Base-by-base conservation (phyloP, 2,888 invertebrate species). In the Diarsia dahlii region DNA sequence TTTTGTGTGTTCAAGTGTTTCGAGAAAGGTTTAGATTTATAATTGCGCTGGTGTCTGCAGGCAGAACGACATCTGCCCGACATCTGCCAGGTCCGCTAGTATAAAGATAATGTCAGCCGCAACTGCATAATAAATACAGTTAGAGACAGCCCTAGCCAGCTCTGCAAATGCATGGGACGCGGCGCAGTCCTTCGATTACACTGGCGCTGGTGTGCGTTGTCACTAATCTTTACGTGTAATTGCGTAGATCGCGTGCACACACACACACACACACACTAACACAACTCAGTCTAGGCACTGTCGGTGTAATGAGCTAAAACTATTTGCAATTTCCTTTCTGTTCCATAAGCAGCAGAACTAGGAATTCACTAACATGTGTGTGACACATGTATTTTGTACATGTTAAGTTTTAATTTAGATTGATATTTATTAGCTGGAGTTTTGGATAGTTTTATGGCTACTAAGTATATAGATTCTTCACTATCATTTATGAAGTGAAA, bases 321-420 rank as follows among this genome's bases (percentile, higher is more conserved):
- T 92, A 91, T 93, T 90, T 88, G 90, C 91, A 91, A 92, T 93
- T 93, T 93, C 91, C 93, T 92, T 91, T 93, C 89, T 82, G 87
- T 87, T 85, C 82, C 87, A 88, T 74, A 82, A 79, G 76, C 54
- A 66, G 64, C 80, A 50, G 50, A 66, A 75, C 77, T 81, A 86
- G 80, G 87, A 87, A 86, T 88, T 85, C 68, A 62, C 78, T 50
- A 80, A 69, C 84, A 84, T 80, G 71, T 81, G 83, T 80, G 84
- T 64, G 46, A 68, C 81, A 84, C 60, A 69, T 80, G 80, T 76
- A 78, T 69, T 74, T 72, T 71, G 64, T 79, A 70, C 68, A 75
- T 77, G 73, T 82, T 63, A 78, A 71, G 63, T 80, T 75, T 82
- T 78, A 82, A 88, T 81, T 88, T 84, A 75, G 72, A 82, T 48